phyloP scores from a whole-genome alignment of 2,797 vertebrate genomes.

The Phrynocephalus guinanensis region DNA sequence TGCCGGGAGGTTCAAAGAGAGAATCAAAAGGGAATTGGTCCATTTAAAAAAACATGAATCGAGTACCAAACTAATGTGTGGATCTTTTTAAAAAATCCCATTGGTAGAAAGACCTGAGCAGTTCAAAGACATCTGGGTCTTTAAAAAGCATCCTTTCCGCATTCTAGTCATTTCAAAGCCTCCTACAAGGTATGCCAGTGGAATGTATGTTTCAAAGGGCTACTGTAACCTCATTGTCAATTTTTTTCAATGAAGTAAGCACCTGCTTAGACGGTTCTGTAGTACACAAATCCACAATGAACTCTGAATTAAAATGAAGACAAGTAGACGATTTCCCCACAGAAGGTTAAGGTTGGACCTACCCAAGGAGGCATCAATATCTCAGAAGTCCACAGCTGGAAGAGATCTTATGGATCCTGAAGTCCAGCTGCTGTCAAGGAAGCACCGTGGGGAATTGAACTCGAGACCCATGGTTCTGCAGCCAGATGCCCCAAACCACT shows the following conservation, averaged over 20 bases:
- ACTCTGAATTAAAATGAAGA: not conserved
- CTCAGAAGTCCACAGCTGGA: too few relatives aligned
- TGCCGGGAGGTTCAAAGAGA: slow-evolving; percentile 12
- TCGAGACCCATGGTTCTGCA: too few relatives aligned
- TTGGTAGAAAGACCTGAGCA: not conserved
- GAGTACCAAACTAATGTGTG: not conserved
- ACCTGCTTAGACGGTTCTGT: not conserved
- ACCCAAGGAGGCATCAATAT: not conserved
- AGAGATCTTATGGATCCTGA: too few relatives aligned
- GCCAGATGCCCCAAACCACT: too few relatives aligned
- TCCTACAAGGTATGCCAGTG: not conserved
- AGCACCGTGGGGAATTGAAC: too few relatives aligned
- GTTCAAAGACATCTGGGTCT: slow-evolving; percentile 22
- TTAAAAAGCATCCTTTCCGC: slow-evolving; percentile 5
- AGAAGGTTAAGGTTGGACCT: not conserved
- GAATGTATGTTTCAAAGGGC: not conserved
- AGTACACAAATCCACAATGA: not conserved
- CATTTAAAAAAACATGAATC: not conserved
- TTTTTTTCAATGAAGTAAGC: not conserved
- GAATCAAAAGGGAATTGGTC: not conserved
- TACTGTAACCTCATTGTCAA: not conserved
- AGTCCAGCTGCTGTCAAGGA: too few relatives aligned
- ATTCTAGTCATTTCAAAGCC: slow-evolving; percentile 6
- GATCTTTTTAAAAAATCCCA: not conserved
- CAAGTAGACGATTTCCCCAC: not conserved